phyloP scores from a whole-genome alignment of 2,113 vertebrate genomes.

The Carollia perspicillata region DNA sequence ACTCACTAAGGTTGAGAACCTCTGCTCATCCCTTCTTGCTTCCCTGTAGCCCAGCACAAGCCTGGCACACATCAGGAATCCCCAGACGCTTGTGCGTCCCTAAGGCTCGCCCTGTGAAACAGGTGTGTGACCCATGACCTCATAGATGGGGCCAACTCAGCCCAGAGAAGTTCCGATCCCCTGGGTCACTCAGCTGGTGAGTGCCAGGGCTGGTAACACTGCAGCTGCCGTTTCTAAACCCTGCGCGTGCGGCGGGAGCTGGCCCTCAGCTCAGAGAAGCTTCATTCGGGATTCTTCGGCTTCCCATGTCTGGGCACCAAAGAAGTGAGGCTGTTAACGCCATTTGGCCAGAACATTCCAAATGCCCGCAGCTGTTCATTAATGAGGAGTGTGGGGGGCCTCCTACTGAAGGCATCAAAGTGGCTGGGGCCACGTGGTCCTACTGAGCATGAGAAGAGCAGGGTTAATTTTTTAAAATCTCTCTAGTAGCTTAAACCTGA shows the following conservation, averaged over 20 bases:
- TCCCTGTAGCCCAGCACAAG: not conserved
- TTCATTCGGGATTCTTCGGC: conserved; percentile 31
- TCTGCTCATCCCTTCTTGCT: not conserved
- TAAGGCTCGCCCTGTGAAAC: not conserved
- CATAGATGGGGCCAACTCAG: not conserved
- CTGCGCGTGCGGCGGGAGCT: fast-evolving
- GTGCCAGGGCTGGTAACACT: fast-evolving
- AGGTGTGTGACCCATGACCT: fast-evolving
- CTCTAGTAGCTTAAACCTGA: not conserved
- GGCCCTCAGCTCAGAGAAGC: not conserved
- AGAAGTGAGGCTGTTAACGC: conserved; percentile 49
- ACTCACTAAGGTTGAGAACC: too few relatives aligned
- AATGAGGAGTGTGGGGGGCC: conserved; percentile 73
- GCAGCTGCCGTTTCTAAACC: fast-evolving
- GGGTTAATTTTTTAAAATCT: not conserved
- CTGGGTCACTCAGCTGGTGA: not conserved
- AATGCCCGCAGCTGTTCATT: conserved; percentile 80
- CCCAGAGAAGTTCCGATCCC: not conserved
- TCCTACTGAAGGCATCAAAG: conserved; percentile 67
- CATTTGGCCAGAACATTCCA: conserved; percentile 72
- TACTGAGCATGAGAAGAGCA: not conserved
- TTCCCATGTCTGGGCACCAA: conserved; percentile 4
- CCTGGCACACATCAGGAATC: not conserved
- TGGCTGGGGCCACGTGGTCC: not conserved
- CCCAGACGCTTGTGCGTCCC: not conserved